Percentiles rank a stretch among this genome's conserved stretches.
Conservation (phyloP, 2,888 invertebrate species). For the Eustalomyia histrio region DNA sequence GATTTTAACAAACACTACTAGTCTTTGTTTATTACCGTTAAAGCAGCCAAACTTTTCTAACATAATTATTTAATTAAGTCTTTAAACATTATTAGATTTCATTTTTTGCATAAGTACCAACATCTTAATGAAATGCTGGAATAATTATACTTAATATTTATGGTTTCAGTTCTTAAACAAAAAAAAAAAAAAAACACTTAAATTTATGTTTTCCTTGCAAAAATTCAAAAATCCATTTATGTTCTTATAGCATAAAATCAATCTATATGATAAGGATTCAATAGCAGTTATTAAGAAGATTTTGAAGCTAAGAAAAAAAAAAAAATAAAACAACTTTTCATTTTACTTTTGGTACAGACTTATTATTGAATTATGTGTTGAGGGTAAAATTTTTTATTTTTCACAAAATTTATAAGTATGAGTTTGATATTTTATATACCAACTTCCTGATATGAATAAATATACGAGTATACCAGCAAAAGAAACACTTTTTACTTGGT, state of each 20-base stretch:
- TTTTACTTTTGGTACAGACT: slow-evolving; percentile 9
- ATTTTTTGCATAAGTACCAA: not conserved
- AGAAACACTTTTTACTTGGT: too few species aligned
- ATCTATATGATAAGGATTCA: slow-evolving; percentile 25
- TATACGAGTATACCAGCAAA: too few species aligned
- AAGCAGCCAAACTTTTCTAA: too few species aligned
- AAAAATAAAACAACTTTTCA: not conserved
- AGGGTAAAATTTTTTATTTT: not conserved
- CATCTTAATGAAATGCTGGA: not conserved
- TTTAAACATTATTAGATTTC: not conserved
- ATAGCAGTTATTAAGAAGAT: slow-evolving; percentile 14
- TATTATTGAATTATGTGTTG: slow-evolving; percentile 37
- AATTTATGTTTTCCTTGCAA: not conserved
- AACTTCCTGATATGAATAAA: too few species aligned
- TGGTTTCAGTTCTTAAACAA: not conserved
- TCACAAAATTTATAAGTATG: not conserved
- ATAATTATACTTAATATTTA: slow-evolving; percentile 8
- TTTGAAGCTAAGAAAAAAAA: not conserved
- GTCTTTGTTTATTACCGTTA: too few species aligned
- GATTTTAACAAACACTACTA: too few species aligned
- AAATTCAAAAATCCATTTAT: slow-evolving; percentile 23
- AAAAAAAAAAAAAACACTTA: not conserved
- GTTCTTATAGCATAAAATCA: slow-evolving; percentile 15
- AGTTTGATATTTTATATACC: too few species aligned
- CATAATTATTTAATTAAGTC: not conserved